Evolutionary conservation across 2,113 vertebrate species (phyloP), one percentile per base, ranked within the genome.

Genomic region (Eulacestoma nigropectus): DNA sequence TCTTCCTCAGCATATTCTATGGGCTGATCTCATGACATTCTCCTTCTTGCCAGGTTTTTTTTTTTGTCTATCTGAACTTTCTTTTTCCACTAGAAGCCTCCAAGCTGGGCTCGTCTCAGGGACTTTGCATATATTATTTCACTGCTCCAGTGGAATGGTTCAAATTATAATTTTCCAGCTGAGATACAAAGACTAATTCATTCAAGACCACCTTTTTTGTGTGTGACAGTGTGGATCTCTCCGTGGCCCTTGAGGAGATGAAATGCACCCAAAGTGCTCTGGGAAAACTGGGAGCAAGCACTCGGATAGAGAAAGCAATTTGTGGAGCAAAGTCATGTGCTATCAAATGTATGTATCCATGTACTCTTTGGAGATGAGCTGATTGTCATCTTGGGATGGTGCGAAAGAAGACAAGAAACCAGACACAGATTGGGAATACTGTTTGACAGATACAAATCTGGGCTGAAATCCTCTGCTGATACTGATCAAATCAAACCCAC

Each of bases 131-230:
- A 22, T 86, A 80, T 89, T 92, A 79, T 93, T 95, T 89, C 92
- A 78, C 68, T 10, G 80, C 80, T 94, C 56, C 46, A 84, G 44
- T 68, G 76, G 93, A 92, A 93, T 93, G 96, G 92, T 94, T 96
- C 93, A 79, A 84, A 96, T 97, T 95, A 96, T 73, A 72, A 68
- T 93, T 96, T 96, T 97, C 95, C 92, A 97, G 90, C 76, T 92
- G 92, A 97, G 83, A 88, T 72, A 84, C 64, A 70, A 84, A 90
- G 56, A 65, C 50, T 90, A 92, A 96, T 94, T 90, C 53, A 64
- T 87, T 94, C 83, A 95, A 95, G 85, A 78, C 26, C 37, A 37
- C 42, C 52, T 62, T 81, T 74, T 52, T 2, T 25, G 8, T 55
- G 37, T 84, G 46, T 46, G 87, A 91, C 70, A 68, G 30, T 11